Base-by-base conservation (phyloP, 1,140 invertebrate genomes). In the Steinernema khuongi region DNA sequence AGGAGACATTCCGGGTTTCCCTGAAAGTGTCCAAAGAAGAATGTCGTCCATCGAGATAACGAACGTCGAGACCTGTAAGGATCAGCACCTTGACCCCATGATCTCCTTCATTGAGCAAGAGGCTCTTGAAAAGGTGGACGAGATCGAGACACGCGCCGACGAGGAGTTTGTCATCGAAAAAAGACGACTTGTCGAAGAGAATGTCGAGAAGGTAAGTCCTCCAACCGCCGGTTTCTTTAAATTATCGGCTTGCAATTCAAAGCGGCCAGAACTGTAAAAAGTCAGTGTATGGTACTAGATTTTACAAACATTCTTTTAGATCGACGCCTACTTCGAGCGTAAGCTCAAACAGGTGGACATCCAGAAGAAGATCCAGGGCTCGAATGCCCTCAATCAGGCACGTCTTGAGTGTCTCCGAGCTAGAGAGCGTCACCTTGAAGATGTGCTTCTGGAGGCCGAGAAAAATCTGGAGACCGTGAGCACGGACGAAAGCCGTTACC, bases 321-420 rank as follows among this genome's bases (percentile, higher is more conserved):
- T 17, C 19, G 22, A 60, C 26, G 50, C 11, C 11, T 60, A 17
- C 26, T 60, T 17, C 50, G 11, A 60, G 19, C 50, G 50, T 11
- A 60, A 60, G 26, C 50, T 60, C 50, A 60, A 60, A 22, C 50
- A 60, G 26, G 50, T 60, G 50, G 50, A 60, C 50, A 60, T 60
- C 50, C 50, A 60, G 26, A 41, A 60, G 50, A 60, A 60, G 19
- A 60, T 60, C 26, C 50, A 60, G 50, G 50, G 14, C 14, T 60
- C 50, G 11, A 60, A 60, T 22, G 14, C 19, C 50, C 26, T 60
- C 14, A 60, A 60, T 60, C 50, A 17, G 19, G 50, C 50, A 22
- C 11, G 50, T 4, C 22, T 60, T 14, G 50, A 60, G 19, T 60
- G 50, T 60, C 50, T 60, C 50, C 50, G 50, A 60, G 7, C 50